Conservation (phyloP, 2,797 vertebrate genomes). For the Acipenser ruthenus region DNA sequence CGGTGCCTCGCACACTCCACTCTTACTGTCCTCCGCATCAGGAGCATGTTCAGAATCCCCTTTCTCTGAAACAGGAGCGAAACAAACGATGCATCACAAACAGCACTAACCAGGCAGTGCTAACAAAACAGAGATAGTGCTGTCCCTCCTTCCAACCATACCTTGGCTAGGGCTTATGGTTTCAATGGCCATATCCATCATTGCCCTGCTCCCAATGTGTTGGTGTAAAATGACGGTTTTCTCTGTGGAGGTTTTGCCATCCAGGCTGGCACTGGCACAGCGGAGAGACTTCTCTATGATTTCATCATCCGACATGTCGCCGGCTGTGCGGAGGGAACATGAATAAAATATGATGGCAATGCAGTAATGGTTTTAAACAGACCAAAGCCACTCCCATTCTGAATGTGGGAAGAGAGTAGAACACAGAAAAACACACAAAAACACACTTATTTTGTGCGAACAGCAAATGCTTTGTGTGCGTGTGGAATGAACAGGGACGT, state of each 20-base stretch:
- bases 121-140: not conserved
- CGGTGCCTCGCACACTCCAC: constrained; percentile 15
- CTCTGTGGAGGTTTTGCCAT: constrained; percentile 76
- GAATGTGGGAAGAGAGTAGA: not conserved
- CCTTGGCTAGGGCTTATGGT: constrained; percentile 75
- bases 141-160: constrained; percentile 28
- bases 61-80: not conserved
- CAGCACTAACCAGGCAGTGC: not conserved
- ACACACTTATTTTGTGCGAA: not conserved
- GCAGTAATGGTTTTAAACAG: not conserved
- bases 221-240: constrained; percentile 77
- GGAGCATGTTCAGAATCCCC: not conserved
- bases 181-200: constrained; percentile 93
- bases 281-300: constrained; percentile 67
- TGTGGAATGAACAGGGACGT: not conserved
- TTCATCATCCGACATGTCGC: constrained; percentile 76
- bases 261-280: constrained; percentile 59
- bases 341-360: constrained; percentile 13
- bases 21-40: constrained; percentile 18
- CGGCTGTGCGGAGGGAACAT: constrained; percentile 41
- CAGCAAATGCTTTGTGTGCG: not conserved
- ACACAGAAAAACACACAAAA: not conserved
- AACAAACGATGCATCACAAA: not conserved
- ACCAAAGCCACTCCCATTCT: not conserved
- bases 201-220: constrained; percentile 86